phyloP scores from a whole-genome alignment of 2,888 invertebrate species.

The Melipona beecheii region DNA sequence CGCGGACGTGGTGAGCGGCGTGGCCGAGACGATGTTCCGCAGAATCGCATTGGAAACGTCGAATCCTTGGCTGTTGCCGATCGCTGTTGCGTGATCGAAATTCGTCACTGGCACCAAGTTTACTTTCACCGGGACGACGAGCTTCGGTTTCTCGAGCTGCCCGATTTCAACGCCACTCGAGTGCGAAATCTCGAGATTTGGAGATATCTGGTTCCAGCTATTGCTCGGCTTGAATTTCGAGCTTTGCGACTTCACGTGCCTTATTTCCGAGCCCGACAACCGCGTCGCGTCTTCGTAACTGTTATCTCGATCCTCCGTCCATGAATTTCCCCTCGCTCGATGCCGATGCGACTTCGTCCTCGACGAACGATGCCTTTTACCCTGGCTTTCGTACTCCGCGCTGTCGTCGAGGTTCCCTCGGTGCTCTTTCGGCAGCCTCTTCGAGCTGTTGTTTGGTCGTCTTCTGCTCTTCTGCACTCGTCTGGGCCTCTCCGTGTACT shows the following conservation, averaged over 20 bases:
- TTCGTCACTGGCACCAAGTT: conserved; percentile 79
- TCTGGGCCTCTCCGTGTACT: conserved; percentile 76
- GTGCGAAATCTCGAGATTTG: conserved; percentile 77
- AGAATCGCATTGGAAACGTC: conserved; percentile 84
- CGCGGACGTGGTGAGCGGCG: conserved; percentile 65
- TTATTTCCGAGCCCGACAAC: conserved; percentile 24
- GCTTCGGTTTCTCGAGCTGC: conserved; percentile 79
- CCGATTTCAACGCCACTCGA: conserved; percentile 77
- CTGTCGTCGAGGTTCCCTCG: conserved; percentile 66
- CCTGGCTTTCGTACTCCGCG: conserved; percentile 62
- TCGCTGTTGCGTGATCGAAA: conserved; percentile 84
- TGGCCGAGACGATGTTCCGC: conserved; percentile 74
- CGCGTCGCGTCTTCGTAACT: conserved; percentile 63
- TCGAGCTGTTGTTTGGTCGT: conserved; percentile 72
- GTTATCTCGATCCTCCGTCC: conserved; percentile 70
- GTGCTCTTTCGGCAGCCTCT: conserved; percentile 79
- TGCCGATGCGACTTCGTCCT: conserved; percentile 71
- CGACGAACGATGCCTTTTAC: conserved; percentile 66
- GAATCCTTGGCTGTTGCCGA: conserved; percentile 84
- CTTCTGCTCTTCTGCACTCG: conserved; percentile 75
- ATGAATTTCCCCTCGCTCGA: conserved; percentile 67
- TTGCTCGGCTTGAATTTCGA: conserved; percentile 45
- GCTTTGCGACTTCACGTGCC: conserved; percentile 35
- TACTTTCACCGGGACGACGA: conserved; percentile 78
- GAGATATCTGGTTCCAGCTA: conserved; percentile 78